These are phyloP conservation scores for Bombus polaris DNA, from an alignment of 1,140 invertebrate species.

Conservation along the genomic window DNA sequence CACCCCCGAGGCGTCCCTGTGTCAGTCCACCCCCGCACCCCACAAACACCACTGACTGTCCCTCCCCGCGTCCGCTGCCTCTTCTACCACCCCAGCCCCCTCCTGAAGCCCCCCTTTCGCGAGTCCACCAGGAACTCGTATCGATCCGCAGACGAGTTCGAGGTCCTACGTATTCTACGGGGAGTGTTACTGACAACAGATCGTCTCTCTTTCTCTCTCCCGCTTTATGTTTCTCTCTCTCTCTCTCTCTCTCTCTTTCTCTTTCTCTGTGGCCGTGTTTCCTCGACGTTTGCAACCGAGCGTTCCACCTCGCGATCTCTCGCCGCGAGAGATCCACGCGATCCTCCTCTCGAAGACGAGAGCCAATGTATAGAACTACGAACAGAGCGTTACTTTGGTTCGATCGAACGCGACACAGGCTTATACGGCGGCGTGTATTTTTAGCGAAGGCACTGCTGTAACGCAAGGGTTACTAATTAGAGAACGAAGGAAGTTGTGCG, in stretches of 20 bases:
- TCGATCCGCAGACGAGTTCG: slow-evolving; percentile 79
- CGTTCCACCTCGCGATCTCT: neutral
- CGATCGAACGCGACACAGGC: neutral
- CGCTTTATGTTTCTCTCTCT: neutral
- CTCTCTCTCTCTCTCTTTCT: neutral
- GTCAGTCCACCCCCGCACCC: slow-evolving; percentile 75
- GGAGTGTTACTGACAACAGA: slow-evolving; percentile 75
- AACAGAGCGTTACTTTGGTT: neutral
- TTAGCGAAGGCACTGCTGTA: neutral
- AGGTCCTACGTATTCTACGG: slow-evolving; percentile 75
- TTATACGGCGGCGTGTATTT: neutral
- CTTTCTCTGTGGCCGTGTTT: neutral
- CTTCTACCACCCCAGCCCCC: slow-evolving; percentile 62
- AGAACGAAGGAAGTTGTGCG: neutral
- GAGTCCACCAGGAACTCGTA: slow-evolving; percentile 73
- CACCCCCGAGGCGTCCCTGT: slow-evolving; percentile 80
- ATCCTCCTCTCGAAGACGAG: neutral
- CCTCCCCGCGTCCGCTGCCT: slow-evolving; percentile 28
- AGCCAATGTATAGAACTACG: neutral
- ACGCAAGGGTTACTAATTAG: slow-evolving; percentile 2
- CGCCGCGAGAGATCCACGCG: neutral
- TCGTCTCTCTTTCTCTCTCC: slow-evolving; percentile 29
- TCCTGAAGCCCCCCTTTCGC: slow-evolving; percentile 61
- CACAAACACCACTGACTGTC: slow-evolving; percentile 45
- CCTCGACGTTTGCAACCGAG: neutral